Base-by-base conservation (phyloP, 2,113 vertebrate species). In the Hiodon tergisus region DNA sequence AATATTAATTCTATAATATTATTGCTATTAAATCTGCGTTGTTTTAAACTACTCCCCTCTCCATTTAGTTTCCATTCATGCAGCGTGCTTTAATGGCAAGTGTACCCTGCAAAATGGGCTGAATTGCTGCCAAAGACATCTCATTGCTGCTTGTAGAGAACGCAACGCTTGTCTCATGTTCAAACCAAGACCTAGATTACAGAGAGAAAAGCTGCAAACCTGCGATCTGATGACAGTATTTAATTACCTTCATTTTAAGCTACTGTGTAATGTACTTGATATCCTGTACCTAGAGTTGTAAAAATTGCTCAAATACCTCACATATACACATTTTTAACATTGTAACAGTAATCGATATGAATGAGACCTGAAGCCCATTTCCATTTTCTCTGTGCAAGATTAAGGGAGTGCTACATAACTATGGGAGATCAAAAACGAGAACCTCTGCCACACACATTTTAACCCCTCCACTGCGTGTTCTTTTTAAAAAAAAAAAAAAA, bases 271-370 rank as follows among this genome's bases (percentile, higher is more conserved):
- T 59, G 57, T 68, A 50, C 75, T 48, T 63, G 14, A 71, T 14
- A 60, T n/a, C 72, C 72, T 61, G 65, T 72, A 60, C 14, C n/a
- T 54, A 53, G n/a, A 52, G 61, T 65, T 71, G 14, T 50, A 57
- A 65, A 65, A 11, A 63, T 10, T 62, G 69, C 61, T 76, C 2
- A 54, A 55, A 76, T 76, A 76, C 75, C 75, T 76, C 61, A 76
- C 17, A 54, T 76, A 5, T 76, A 5, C 31, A 16, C n/a, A 0
- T 54, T 58, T 4, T 76, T 31, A 59, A 71, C 6, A 54, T 46
- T 31, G 31, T 31, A 31, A 31, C 31, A 31, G 31, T n/a, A 2
- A 16, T 13, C 6, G 4, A 66, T 9, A 47, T 47, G 13, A 50
- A 50, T 16, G n/a, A 59, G 62, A 66, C 52, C 61, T 54, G 14